Evolutionary conservation across 2,888 invertebrate genomes (phyloP).

Genomic region (Harpagoxenus sublaevis): DNA sequence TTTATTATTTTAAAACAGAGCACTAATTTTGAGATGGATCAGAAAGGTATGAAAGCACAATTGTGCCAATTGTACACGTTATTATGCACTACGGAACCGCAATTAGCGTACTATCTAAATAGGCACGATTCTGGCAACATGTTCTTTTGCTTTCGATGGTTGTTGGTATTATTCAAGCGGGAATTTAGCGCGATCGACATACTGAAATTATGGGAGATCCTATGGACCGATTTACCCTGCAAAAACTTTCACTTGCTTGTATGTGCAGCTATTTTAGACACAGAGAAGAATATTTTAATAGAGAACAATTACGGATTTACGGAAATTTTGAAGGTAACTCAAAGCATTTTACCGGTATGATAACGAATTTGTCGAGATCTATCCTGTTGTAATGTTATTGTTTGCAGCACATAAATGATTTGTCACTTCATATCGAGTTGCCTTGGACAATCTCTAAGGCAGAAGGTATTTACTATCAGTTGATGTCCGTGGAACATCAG

Average conservation of each 20-base stretch:
- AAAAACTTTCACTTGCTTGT: conserved; percentile 98
- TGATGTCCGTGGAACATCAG: conserved; percentile 90
- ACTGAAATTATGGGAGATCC: conserved; percentile 97
- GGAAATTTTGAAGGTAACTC: conserved; percentile 95
- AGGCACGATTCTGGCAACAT: conserved; percentile 97
- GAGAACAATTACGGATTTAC: conserved; percentile 97
- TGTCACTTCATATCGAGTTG: conserved; percentile 95
- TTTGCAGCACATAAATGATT: conserved; percentile 97
- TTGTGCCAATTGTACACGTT: conserved; percentile 94
- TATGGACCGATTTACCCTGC: conserved; percentile 98
- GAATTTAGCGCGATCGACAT: conserved; percentile 96
- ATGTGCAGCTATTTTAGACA: conserved; percentile 96
- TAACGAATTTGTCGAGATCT: conserved; percentile 18
- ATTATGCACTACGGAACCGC: conserved; percentile 93
- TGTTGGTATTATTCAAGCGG: conserved; percentile 97
- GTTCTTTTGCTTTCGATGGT: conserved; percentile 99
- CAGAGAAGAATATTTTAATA: conserved; percentile 95
- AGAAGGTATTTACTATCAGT: conserved; percentile 96
- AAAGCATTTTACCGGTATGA: background rate
- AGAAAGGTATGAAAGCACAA: conserved; percentile 98
- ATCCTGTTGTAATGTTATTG: conserved; percentile 59
- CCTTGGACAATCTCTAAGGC: conserved; percentile 94
- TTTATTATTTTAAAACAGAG: conserved; percentile 87
- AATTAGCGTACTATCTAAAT: conserved; percentile 94
- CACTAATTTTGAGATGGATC: conserved; percentile 98